phyloP scores from a whole-genome alignment of 1,140 invertebrate species.

The Rhopalosiphum padi region DNA sequence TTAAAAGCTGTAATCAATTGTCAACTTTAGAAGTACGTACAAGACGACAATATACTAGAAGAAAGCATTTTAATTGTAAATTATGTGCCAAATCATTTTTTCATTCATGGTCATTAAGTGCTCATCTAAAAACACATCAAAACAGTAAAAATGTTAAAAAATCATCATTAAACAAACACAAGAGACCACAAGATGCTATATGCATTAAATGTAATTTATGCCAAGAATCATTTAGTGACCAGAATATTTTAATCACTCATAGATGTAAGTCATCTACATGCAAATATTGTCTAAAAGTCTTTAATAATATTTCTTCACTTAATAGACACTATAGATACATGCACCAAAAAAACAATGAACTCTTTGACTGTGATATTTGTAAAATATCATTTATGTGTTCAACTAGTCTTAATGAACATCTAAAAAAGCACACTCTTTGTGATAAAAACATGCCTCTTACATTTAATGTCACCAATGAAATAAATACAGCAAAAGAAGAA shows the following conservation, averaged over 20 bases:
- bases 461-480: not conserved
- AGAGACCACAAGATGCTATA: not conserved
- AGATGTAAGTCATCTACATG: not conserved
- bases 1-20: not conserved
- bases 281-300: not conserved
- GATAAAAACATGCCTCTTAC: not conserved
- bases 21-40: not conserved
- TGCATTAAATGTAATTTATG: conserved; percentile 24
- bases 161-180: not conserved
- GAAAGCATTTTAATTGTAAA: conserved; percentile 5
- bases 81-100: not conserved
- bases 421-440: not conserved
- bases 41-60: not conserved
- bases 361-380: conserved; percentile 12
- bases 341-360: not conserved
- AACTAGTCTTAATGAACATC: conserved; percentile 6
- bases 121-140: conserved; percentile 5
- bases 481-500: not conserved
- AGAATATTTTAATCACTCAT: not conserved
- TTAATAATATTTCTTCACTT: not conserved
- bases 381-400: not conserved
- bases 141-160: not conserved
- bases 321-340: not conserved
- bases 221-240: conserved; percentile 23
- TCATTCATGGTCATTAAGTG: not conserved